Conservation (phyloP, 2,113 vertebrate genomes). For the Carassius carassius region DNA sequence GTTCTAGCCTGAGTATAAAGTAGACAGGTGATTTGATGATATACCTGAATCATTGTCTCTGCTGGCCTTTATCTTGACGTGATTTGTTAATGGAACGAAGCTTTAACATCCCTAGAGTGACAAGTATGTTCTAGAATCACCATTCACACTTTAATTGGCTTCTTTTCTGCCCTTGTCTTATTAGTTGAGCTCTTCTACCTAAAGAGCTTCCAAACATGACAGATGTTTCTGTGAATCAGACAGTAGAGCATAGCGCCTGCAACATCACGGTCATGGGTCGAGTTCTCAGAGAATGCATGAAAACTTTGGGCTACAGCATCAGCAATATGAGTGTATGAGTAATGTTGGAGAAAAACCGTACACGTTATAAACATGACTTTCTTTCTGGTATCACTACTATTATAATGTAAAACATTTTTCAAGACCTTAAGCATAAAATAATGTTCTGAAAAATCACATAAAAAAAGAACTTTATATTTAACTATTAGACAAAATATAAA, state of each 20-base stretch:
- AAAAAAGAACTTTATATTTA: too few species aligned
- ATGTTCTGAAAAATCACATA: too few species aligned
- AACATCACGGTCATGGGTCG: not conserved
- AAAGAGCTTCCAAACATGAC: constrained; percentile 2
- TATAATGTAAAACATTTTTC: too few species aligned
- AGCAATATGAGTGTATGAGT: not conserved
- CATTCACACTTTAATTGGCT: constrained; percentile 24
- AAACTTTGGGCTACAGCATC: not conserved
- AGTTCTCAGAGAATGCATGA: not conserved
- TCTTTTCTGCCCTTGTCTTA: constrained; percentile 1
- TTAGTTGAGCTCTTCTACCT: not conserved
- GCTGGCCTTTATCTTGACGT: constrained; percentile 1
- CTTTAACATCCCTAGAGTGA: not conserved
- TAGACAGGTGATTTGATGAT: not conserved
- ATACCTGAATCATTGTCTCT: not conserved
- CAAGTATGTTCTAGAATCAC: not conserved
- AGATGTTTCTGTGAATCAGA: not conserved
- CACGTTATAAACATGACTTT: too few species aligned
- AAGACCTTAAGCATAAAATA: too few species aligned
- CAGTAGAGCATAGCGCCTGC: not conserved
- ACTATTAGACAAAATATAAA: too few species aligned
- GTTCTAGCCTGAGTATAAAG: not conserved
- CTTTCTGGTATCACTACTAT: too few species aligned
- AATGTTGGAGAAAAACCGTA: too few species aligned
- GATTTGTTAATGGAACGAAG: constrained; percentile 22